Base-by-base conservation (phyloP, 2,888 invertebrate species). In the Pyralis farinalis region DNA sequence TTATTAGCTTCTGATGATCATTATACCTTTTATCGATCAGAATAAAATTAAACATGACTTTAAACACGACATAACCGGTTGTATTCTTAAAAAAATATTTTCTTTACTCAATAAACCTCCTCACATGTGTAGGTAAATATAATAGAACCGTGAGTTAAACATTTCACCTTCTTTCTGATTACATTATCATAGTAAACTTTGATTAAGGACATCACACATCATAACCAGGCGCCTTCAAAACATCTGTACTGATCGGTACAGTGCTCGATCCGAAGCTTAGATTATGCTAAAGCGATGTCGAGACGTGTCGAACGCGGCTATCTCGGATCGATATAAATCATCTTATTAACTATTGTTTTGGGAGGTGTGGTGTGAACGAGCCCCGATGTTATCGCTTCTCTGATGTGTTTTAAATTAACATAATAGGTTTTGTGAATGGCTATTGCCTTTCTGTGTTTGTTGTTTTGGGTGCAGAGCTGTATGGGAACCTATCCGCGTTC, bases 321-420 rank as follows among this genome's bases (percentile, higher is more conserved):
- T 86, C 85, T 80, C 66, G 67, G 65, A 76, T 84, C 85, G 82
- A 88, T 88, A 88, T 87, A 87, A 84, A 87, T 88, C 88, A 88
- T 86, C 84, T 84, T 88, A 88, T 88, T 88, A 87, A 87, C 84
- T 86, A 87, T 88, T 88, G 88, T 88, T 88, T 87, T 77, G 83
- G 86, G 78, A 87, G 87, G 88, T 86, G 88, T 87, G 86, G 86
- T 85, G 88, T 85, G 88, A 87, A 87, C 81, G 78, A 80, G 76
- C 64, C 67, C 65, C 54, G 85, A 88, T 88, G 65, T 66, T 86
- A 87, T 87, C 86, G 57, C 42, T 40, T 47, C 66, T 66, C 75
- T 78, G 85, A 87, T 88, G 87, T 88, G 88, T 87, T 88, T 88
- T 86, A 87, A 86, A 88, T 87, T 88, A 88, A 86, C 88, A 88